Evolutionary conservation across 2,888 invertebrate genomes (phyloP), one percentile per base, ranked within the genome.

Genomic region (Linyphia triangularis): DNA sequence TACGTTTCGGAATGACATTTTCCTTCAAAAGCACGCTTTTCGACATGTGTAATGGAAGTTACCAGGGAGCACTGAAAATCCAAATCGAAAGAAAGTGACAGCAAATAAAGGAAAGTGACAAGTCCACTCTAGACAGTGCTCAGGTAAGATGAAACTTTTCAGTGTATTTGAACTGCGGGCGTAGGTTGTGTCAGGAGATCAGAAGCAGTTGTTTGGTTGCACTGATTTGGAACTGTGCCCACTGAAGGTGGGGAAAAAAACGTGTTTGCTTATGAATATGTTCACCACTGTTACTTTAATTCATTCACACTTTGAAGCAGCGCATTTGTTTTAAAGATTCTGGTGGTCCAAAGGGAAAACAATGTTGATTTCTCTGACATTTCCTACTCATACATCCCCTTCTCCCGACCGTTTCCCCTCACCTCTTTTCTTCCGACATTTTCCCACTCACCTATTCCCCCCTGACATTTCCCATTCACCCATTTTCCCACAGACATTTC

Each of bases 81-180:
- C 16, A 57, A 79, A 67, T 79, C 30, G 65, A 67, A 72, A 75
- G 51, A 22, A 77, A 81, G 59, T 70, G 57, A 26, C n/a, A 37
- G 81, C 28, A 65, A 79, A 40, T 40, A 51, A 65, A 78, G 78
- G 19, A 67, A 79, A 79, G 65, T n/a, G 81, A 81, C 81, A 79
- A 63, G 51, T 10, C 9, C 65, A 63, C 24, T 9, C 16, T 22
- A 26, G 26, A 16, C n/a, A 57, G 24, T 24, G 24, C 26, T 10
- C 24, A 43, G 70, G 33, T 33, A 26, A 22, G 73, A 57, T 24
- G 33, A 30, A 77, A 26, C 26, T 61, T 33, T 77, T 33, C 37
- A 63, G 19, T 73, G 26, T 22, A 19, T 65, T 51, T 16, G n/a
- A 4, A 51, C 13, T 51, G 51, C 1, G 51, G n/a, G n/a, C 13